A percentile compares a stretch with the other conserved stretches of the same genome.
phyloP scores from a whole-genome alignment of 2,113 vertebrate species.

The Eretmochelys imbricata region DNA sequence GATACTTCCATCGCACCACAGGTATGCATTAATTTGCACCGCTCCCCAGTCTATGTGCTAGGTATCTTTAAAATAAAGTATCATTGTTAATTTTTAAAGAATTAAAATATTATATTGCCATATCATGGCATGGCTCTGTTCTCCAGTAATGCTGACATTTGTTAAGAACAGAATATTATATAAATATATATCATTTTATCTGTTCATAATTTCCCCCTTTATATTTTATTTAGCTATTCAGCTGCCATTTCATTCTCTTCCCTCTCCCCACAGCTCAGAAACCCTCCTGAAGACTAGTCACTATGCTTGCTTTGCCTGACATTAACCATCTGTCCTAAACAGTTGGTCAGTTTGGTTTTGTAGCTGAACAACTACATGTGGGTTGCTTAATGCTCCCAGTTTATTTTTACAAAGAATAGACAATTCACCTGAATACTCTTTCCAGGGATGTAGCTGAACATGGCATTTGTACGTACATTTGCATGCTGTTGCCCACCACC shows the following conservation, averaged over 20 bases:
- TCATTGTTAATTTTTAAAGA: rapidly evolving
- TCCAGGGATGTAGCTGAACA: not conserved
- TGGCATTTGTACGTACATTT: not conserved
- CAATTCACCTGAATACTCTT: not conserved
- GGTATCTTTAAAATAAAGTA: rapidly evolving
- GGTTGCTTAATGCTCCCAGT: not conserved
- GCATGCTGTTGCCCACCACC: not conserved
- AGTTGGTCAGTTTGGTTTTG: not conserved
- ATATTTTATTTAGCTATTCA: not conserved
- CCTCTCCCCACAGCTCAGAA: not conserved
- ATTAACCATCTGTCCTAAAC: rapidly evolving
- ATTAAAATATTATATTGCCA: rapidly evolving
- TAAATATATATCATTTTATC: not conserved
- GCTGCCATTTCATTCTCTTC: not conserved
- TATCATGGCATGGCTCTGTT: rapidly evolving
- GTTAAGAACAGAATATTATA: not conserved
- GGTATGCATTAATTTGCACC: not conserved
- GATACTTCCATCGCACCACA: rapidly evolving
- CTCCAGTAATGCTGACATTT: rapidly evolving
- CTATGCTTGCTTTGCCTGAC: not conserved
- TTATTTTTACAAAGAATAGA: not conserved
- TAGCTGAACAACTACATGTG: rapidly evolving
- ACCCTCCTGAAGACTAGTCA: not conserved
- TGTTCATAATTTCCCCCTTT: not conserved
- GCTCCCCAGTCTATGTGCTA: rapidly evolving